Conservation (phyloP, 2,797 vertebrate species). For the Enteromius trimaculatus region DNA sequence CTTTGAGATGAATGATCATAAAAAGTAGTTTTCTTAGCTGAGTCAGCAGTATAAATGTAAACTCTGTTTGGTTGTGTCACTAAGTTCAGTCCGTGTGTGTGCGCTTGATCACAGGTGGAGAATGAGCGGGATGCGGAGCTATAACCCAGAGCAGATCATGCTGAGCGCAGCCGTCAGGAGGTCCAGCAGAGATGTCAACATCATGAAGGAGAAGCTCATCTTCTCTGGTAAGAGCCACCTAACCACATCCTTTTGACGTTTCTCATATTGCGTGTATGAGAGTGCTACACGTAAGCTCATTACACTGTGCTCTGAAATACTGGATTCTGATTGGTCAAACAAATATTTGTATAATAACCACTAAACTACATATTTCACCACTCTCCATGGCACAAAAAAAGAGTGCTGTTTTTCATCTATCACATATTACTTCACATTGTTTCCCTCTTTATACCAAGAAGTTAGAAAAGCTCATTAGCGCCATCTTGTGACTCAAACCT, state of each 20-base stretch:
- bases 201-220: slow-evolving; percentile 99
- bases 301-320: background rate
- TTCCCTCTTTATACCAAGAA: background rate
- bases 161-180: slow-evolving; percentile 89
- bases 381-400: background rate
- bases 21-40: background rate
- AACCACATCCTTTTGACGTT: background rate
- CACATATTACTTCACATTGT: background rate
- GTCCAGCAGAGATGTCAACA: slow-evolving; percentile 91
- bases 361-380: background rate
- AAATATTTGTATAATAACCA: background rate
- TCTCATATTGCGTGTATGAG: slow-evolving; percentile 1
- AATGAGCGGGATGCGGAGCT: slow-evolving; percentile 89
- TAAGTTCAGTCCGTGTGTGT: slow-evolving; percentile 22
- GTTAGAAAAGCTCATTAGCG: background rate
- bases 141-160: slow-evolving; percentile 99
- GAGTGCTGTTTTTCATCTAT: no score
- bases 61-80: background rate
- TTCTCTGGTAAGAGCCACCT: slow-evolving; percentile 86
- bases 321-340: background rate
- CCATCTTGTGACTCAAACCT: background rate
- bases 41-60: background rate
- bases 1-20: background rate
- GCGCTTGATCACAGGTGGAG: slow-evolving; percentile 84
- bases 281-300: slow-evolving; percentile 8